Conservation (phyloP, 2,797 vertebrate species). For the Molothrus ater region DNA sequence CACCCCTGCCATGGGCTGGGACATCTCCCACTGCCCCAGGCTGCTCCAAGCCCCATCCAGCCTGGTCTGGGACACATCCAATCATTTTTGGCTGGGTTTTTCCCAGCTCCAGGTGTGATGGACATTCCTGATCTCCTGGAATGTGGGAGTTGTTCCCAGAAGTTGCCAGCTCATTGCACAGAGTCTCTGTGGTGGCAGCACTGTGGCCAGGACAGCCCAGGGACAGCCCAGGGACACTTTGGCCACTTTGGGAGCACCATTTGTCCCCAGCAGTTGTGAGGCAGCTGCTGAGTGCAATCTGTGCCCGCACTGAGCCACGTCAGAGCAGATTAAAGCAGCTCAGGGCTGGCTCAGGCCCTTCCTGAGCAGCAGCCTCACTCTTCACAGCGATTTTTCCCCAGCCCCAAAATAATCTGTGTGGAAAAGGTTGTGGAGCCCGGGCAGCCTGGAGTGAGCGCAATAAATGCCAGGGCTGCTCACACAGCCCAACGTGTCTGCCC, state of each 20-base stretch:
- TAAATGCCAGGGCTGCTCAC: neutral
- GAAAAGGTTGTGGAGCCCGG: neutral
- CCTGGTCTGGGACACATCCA: neutral
- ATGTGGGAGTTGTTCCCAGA: neutral
- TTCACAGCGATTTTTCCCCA: neutral
- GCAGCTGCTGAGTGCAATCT: neutral
- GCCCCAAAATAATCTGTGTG: neutral
- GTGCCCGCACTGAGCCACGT: rapidly evolving
- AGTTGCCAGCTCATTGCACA: neutral
- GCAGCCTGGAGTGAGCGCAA: neutral
- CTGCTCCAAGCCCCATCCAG: neutral
- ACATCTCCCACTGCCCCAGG: neutral
- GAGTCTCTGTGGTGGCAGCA: neutral
- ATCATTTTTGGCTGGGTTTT: neutral
- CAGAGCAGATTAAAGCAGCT: neutral
- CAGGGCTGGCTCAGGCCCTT: neutral
- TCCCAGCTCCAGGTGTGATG: neutral
- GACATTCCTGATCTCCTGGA: neutral
- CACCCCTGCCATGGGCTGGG: neutral
- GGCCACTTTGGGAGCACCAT: neutral
- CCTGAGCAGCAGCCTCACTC: neutral
- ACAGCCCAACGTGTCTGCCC: neutral
- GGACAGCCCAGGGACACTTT: neutral
- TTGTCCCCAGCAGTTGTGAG: neutral
- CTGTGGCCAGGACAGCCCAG: neutral